Evolutionary conservation across 2,797 vertebrate genomes (phyloP).

Genomic region (Pseudochirops corinnae): DNA sequence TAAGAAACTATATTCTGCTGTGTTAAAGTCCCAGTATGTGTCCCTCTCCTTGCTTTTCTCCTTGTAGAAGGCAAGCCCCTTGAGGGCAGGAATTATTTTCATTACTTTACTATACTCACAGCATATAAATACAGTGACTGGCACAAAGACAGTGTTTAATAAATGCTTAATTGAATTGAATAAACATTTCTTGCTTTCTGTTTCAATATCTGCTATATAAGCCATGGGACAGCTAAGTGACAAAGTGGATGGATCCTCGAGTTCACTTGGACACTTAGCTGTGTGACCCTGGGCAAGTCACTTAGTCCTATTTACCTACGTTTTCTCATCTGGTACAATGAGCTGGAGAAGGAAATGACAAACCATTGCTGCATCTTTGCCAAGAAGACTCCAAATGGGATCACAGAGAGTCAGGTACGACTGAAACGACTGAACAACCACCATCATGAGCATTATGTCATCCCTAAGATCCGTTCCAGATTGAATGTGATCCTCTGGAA

Average conservation of each 20-base stretch:
- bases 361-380: neutral
- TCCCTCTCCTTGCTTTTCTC: neutral
- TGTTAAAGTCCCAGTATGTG: neutral
- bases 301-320: neutral
- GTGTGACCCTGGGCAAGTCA: neutral
- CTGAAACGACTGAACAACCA: neutral
- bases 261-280: neutral
- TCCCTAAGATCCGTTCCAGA: neutral
- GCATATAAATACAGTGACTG: neutral
- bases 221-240: neutral
- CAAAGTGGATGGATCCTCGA: neutral
- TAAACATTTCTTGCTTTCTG: neutral
- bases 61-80: neutral
- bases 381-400: neutral
- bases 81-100: neutral
- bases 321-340: neutral
- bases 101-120: neutral
- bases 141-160: neutral
- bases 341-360: neutral
- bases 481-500: neutral
- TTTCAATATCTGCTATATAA: neutral
- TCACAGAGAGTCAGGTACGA: neutral
- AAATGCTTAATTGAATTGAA: neutral
- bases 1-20: neutral
- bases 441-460: neutral